Percentiles rank a stretch among this genome's conserved stretches.
Evolutionary conservation across 2,888 invertebrate species (phyloP).

Genomic region (Acanthosoma haemorrhoidale): DNA sequence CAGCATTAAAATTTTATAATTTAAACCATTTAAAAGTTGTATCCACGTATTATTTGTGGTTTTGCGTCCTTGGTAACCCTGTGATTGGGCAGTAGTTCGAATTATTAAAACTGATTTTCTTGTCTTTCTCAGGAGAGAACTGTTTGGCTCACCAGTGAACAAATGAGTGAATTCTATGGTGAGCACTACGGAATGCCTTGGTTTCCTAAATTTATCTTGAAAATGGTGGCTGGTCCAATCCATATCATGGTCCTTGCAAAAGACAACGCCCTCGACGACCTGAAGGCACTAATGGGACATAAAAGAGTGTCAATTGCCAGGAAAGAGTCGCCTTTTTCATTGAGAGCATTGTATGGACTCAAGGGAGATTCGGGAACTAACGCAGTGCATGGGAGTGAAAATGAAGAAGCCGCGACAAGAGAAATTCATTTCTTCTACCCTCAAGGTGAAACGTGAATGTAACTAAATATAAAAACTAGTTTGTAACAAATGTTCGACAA

Average conservation of each 20-base stretch:
- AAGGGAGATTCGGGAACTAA: conserved; percentile 60
- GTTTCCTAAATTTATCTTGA: conserved; percentile 72
- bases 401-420: conserved; percentile 58
- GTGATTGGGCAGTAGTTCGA: too few species aligned
- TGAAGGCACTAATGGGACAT: conserved; percentile 64
- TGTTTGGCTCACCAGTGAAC: conserved; percentile 72
- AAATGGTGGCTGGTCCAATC: conserved; percentile 71
- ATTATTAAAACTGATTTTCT: too few species aligned
- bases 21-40: too few species aligned
- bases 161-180: conserved; percentile 77
- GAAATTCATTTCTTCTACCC: conserved; percentile 89
- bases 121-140: conserved; percentile 46
- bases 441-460: conserved; percentile 65
- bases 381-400: conserved; percentile 73
- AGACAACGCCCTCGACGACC: conserved; percentile 63
- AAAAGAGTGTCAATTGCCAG: conserved; percentile 60
- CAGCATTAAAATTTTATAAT: too few species aligned
- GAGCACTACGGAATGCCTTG: conserved; percentile 66
- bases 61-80: too few species aligned
- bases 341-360: conserved; percentile 67
- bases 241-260: conserved; percentile 65
- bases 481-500: too few species aligned
- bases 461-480: too few species aligned
- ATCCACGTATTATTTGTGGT: too few species aligned
- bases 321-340: conserved; percentile 63